Conservation (phyloP, 2,113 vertebrate species). For the Mormyrus lacerda region DNA sequence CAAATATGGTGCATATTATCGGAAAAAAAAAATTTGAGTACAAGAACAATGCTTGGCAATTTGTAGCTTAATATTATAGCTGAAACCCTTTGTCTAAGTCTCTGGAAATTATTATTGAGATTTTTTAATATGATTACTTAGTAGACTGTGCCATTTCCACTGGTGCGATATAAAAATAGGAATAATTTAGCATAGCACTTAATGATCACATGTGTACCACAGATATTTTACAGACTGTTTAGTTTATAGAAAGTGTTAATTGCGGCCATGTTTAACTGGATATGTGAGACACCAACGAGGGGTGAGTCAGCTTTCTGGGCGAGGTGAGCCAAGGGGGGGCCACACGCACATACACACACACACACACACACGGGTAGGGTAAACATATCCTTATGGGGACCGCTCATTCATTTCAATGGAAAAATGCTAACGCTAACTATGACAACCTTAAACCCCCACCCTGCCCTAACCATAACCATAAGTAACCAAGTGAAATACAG, state of each 20-base stretch:
- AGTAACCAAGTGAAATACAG: too few species aligned
- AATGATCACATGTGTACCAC: not conserved
- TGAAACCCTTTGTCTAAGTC: not conserved
- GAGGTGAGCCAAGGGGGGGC: not conserved
- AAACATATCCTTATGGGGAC: too few species aligned
- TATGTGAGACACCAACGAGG: not conserved
- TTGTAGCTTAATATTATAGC: not conserved
- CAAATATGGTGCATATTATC: not conserved
- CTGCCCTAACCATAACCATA: too few species aligned
- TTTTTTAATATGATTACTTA: not conserved
- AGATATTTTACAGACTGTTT: not conserved
- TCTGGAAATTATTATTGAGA: not conserved
- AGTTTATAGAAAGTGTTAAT: not conserved
- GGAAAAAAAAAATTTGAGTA: not conserved
- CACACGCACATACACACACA: not conserved
- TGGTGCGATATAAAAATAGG: not conserved
- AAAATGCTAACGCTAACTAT: too few species aligned
- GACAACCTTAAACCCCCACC: too few species aligned
- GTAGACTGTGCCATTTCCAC: not conserved
- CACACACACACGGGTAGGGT: too few species aligned
- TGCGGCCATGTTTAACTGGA: not conserved
- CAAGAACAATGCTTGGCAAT: not conserved
- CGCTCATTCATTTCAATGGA: too few species aligned
- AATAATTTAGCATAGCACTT: not conserved
- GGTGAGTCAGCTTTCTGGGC: not conserved